These are phyloP conservation scores for Thermophis baileyi DNA, from an alignment of 2,113 vertebrate genomes.

Conservation along the genomic window DNA sequence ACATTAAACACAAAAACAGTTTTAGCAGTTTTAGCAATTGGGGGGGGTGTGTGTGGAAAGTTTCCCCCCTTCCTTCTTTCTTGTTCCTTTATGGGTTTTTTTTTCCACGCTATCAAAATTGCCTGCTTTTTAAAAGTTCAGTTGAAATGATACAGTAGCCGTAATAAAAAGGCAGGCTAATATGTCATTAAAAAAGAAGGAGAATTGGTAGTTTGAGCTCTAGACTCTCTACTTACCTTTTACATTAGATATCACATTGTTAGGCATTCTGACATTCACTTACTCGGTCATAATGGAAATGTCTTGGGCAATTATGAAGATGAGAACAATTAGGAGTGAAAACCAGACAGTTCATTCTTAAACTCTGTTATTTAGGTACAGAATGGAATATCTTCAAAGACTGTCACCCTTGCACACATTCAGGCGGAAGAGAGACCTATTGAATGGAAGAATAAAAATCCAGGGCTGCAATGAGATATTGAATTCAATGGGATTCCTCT, in stretches of 20 bases:
- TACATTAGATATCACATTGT: constrained; percentile 22
- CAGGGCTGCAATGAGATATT: not conserved
- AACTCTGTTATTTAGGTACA: no score
- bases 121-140: constrained; percentile 16
- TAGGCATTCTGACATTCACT: constrained; percentile 17
- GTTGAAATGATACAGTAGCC: not conserved
- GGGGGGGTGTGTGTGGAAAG: not conserved
- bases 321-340: not conserved
- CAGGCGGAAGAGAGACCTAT: not conserved
- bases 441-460: not conserved
- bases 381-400: not conserved
- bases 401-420: not conserved
- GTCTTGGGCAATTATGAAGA: not conserved
- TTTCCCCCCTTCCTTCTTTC: not conserved
- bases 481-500: not conserved
- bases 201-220: not conserved
- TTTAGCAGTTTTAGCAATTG: not conserved
- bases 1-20: constrained; percentile 9
- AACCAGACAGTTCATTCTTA: not conserved
- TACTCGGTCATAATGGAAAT: constrained; percentile 23
- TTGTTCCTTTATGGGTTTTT: not conserved
- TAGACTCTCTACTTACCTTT: not conserved
- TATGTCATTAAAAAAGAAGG: not conserved
- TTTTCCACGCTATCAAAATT: not conserved
- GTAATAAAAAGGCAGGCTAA: not conserved